phyloP scores from a whole-genome alignment of 2,113 vertebrate species.

The Condylura cristata region DNA sequence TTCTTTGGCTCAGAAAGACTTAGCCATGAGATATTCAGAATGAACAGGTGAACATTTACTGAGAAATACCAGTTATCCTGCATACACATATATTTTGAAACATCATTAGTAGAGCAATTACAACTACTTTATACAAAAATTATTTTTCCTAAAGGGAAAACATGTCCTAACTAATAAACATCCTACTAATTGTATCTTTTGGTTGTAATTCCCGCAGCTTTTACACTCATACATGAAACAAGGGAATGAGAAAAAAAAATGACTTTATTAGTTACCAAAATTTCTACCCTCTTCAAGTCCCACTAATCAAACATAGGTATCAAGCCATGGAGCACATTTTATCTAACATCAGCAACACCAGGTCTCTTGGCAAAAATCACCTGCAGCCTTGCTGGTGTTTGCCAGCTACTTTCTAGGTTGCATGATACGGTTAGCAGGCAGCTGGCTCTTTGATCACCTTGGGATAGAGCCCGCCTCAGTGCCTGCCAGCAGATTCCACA shows the following conservation, averaged over 20 bases:
- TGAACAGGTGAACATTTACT: background rate
- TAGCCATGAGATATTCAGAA: background rate
- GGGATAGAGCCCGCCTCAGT: background rate
- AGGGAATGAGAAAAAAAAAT: background rate
- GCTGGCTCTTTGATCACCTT: background rate
- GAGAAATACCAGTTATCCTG: background rate
- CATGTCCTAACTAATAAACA: background rate
- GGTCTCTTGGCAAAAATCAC: constrained; percentile 50
- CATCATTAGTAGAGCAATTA: background rate
- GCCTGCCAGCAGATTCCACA: background rate
- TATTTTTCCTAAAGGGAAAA: background rate
- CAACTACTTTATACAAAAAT: background rate
- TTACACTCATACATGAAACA: background rate
- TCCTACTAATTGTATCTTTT: background rate
- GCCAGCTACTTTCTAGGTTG: background rate
- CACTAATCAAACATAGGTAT: constrained; percentile 47
- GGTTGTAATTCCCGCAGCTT: background rate
- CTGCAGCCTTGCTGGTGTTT: background rate
- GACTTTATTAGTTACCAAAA: constrained; percentile 14
- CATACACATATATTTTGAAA: background rate
- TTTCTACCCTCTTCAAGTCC: background rate
- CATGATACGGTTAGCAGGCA: background rate
- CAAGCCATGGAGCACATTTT: constrained; percentile 49
- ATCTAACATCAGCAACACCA: constrained; percentile 36
- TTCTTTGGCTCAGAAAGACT: background rate